A percentile compares a stretch with the other conserved stretches of the same genome.
Conservation (phyloP, 2,113 vertebrate genomes). For the Erythrolamprus reginae region DNA sequence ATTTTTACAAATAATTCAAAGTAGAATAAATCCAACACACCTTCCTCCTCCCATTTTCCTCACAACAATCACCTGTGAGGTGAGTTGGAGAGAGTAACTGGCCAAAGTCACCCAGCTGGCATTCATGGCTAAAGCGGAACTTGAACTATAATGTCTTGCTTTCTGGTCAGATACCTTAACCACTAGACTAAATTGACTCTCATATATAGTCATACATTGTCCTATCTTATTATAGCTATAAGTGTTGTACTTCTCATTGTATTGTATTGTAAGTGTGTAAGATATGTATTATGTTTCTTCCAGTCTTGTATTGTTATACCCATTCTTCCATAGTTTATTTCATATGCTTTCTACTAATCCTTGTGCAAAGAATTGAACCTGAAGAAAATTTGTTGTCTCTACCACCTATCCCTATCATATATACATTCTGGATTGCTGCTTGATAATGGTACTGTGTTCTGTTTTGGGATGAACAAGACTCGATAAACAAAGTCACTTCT, state of each 20-base stretch:
- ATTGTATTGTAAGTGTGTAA: neutral
- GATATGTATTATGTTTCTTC: neutral
- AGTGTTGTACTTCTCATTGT: neutral
- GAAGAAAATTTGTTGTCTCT: neutral
- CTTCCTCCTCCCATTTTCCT: neutral
- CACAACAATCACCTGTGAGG: neutral
- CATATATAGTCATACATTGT: neutral
- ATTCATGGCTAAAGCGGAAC: neutral
- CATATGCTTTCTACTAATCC: neutral
- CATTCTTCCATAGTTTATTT: neutral
- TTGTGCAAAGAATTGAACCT: neutral
- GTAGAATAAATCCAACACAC: neutral
- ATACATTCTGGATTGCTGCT: neutral
- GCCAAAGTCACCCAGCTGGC: too few relatives aligned
- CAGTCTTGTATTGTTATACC: neutral
- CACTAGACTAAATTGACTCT: neutral
- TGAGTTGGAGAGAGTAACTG: neutral
- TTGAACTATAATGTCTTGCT: neutral
- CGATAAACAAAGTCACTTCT: neutral
- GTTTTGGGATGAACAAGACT: neutral
- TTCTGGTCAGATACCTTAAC: neutral
- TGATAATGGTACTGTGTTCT: neutral
- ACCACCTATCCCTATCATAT: neutral
- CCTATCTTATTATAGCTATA: neutral
- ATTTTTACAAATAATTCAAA: neutral